Evolutionary conservation across 2,113 vertebrate genomes (phyloP).

Genomic region (Burhinus oedicnemus): DNA sequence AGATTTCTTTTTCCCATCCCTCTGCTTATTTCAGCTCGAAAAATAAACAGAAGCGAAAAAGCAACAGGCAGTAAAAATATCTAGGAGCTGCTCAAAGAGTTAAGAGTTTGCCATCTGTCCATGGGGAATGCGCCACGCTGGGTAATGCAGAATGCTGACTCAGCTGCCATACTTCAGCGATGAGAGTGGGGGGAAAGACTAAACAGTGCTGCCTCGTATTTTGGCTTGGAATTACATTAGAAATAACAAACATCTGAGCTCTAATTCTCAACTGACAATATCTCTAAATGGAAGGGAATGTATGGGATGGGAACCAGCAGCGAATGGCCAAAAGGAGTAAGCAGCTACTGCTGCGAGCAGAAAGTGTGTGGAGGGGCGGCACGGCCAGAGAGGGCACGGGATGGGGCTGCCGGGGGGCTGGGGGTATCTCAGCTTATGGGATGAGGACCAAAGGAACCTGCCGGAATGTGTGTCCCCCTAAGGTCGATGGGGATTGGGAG

Average conservation of each 20-base stretch:
- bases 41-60: slow-evolving; percentile 22
- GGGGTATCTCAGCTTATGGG: not conserved
- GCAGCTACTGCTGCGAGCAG: not conserved
- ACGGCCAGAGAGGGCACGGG: not conserved
- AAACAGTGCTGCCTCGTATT: slow-evolving; percentile 6
- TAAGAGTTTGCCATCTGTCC: slow-evolving; percentile 12
- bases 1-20: slow-evolving; percentile 35
- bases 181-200: not conserved
- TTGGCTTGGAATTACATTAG: slow-evolving; percentile 8
- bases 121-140: not conserved
- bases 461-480: not conserved
- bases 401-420: not conserved
- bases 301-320: not conserved
- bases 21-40: not conserved
- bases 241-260: slow-evolving; percentile 52
- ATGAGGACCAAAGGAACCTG: not conserved
- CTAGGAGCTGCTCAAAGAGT: slow-evolving; percentile 18
- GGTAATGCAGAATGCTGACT: not conserved
- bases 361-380: not conserved
- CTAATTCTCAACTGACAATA: not conserved
- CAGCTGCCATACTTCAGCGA: not conserved
- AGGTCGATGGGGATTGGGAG: not conserved
- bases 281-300: slow-evolving; percentile 59
- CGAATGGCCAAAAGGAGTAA: not conserved
- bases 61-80: slow-evolving; percentile 18